phyloP scores from a whole-genome alignment of 2,113 vertebrate species.

The Xenopus laevis region DNA sequence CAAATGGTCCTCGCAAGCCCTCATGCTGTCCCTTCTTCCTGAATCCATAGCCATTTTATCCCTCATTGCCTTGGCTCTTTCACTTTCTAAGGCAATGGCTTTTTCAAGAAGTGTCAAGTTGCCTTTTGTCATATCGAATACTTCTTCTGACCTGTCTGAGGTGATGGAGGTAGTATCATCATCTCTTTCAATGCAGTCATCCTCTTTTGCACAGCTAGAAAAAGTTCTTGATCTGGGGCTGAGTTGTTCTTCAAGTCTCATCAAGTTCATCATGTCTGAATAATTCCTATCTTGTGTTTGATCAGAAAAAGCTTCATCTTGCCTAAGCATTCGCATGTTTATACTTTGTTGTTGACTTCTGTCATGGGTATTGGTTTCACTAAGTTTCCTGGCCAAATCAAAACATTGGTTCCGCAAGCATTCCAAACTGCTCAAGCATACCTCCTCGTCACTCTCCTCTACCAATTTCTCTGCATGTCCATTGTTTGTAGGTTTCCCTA shows the following conservation, averaged over 20 bases:
- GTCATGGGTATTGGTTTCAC: conserved; percentile 85
- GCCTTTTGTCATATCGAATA: conserved; percentile 98
- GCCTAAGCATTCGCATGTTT: conserved; percentile 65
- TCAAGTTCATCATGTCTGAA: conserved; percentile 98
- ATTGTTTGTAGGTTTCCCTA: conserved; percentile 74
- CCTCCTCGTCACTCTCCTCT: conserved; percentile 96
- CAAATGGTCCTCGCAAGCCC: conserved; percentile 81
- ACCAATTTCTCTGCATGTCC: conserved; percentile 75
- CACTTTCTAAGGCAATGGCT: conserved; percentile 94
- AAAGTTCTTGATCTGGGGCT: conserved; percentile 92
- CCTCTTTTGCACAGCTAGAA: conserved; percentile 87
- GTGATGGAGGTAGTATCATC: conserved; percentile 91
- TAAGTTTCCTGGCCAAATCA: conserved; percentile 93
- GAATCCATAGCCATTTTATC: conserved; percentile 93
- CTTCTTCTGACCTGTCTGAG: conserved; percentile 94
- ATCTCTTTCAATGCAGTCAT: conserved; percentile 79
- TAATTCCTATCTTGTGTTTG: conserved; percentile 87
- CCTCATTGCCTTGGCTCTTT: conserved; percentile 93
- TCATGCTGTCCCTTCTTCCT: conserved; percentile 79
- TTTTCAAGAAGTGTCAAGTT: conserved; percentile 96
- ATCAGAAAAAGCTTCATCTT: conserved; percentile 75
- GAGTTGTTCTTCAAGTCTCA: conserved; percentile 98
- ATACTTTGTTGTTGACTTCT: conserved; percentile 68
- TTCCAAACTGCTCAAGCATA: conserved; percentile 96
- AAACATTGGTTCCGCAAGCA: conserved; percentile 97